phyloP scores from a whole-genome alignment of 2,888 invertebrate genomes.

The Cerceris ruficornis region DNA sequence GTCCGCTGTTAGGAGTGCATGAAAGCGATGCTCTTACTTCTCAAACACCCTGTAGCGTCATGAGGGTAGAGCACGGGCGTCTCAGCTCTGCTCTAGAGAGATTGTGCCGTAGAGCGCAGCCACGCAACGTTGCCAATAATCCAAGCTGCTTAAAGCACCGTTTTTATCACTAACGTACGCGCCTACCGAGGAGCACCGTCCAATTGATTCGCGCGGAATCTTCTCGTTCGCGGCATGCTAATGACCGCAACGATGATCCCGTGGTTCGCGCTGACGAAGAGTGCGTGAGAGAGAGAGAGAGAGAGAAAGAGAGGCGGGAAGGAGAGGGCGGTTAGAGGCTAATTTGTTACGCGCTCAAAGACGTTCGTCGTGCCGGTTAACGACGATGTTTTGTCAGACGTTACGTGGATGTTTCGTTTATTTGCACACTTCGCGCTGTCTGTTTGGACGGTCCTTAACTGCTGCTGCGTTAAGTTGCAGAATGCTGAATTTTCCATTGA shows the following conservation, averaged over 20 bases:
- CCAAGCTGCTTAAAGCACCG: slow-evolving; percentile 27
- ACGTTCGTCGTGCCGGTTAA: slow-evolving; percentile 35
- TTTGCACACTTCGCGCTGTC: neutral
- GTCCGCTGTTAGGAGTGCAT: neutral
- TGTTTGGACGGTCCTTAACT: neutral
- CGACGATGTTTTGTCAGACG: slow-evolving; percentile 22
- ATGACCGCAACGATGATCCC: slow-evolving; percentile 47
- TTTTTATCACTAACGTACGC: slow-evolving; percentile 41
- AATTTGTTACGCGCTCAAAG: slow-evolving; percentile 43
- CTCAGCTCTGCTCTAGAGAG: slow-evolving; percentile 15
- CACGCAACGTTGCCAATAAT: slow-evolving; percentile 59
- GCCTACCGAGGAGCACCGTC: neutral
- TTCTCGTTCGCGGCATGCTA: slow-evolving; percentile 41
- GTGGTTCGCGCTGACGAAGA: slow-evolving; percentile 3
- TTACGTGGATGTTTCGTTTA: slow-evolving; percentile 4
- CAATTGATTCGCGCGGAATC: slow-evolving; percentile 48
- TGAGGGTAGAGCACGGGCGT: slow-evolving; percentile 27
- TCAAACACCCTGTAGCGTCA: slow-evolving; percentile 19
- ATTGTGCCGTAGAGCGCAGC: slow-evolving; percentile 23
- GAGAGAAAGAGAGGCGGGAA: neutral
- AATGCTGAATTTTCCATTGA: too few relatives aligned
- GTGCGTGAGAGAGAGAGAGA: neutral
- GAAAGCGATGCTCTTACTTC: slow-evolving; percentile 1
- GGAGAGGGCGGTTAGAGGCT: slow-evolving; percentile 23
- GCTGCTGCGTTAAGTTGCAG: too few relatives aligned